These are phyloP conservation scores for Delphinus delphis DNA, from an alignment of 2,113 vertebrate species.

Conservation along the genomic window DNA sequence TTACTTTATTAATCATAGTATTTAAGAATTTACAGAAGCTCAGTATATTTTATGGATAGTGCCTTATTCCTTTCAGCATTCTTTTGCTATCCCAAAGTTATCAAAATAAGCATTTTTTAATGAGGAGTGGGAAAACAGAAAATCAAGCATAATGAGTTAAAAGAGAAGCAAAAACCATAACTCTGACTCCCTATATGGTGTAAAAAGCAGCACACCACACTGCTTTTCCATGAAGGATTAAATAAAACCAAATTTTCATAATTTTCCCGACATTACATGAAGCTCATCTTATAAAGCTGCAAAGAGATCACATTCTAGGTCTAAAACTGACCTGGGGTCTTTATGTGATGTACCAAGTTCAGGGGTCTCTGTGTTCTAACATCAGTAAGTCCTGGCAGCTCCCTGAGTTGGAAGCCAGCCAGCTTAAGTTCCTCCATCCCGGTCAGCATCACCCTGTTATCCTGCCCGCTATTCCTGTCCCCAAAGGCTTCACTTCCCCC, in stretches of 20 bases:
- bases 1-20: neutral
- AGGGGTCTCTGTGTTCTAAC: too few relatives aligned
- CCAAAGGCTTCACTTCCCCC: neutral
- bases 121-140: neutral
- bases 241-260: neutral
- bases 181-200: too few relatives aligned
- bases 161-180: neutral
- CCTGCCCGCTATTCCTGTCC: neutral
- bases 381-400: too few relatives aligned
- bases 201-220: neutral
- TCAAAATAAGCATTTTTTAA: neutral
- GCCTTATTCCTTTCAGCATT: neutral
- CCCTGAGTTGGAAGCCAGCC: neutral
- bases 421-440: too few relatives aligned
- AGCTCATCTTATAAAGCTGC: neutral
- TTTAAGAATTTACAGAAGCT: neutral
- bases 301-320: neutral
- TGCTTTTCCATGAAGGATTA: neutral
- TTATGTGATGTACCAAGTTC: neutral
- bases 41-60: neutral
- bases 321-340: neutral
- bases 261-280: neutral
- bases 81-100: neutral
- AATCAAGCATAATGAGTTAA: neutral
- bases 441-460: fast-evolving